A percentile compares a stretch with the other conserved stretches of the same genome.
phyloP scores from a whole-genome alignment of 2,113 vertebrate genomes.

The Talpa occidentalis region DNA sequence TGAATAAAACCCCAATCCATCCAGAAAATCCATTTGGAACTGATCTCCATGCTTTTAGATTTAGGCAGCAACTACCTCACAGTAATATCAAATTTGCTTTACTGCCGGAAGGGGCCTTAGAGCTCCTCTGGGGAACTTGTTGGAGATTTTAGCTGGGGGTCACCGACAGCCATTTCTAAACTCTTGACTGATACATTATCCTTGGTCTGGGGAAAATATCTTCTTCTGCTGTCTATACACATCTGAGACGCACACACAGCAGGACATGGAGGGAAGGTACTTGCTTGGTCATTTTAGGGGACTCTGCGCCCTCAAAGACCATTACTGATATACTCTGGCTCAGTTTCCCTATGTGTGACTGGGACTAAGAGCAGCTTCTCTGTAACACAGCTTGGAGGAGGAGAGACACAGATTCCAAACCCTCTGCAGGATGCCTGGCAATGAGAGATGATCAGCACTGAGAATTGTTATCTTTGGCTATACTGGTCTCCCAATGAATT shows the following conservation, averaged over 20 bases:
- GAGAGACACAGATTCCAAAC: fast-evolving
- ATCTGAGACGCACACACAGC: not conserved
- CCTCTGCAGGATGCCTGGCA: not conserved
- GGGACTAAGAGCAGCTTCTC: not conserved
- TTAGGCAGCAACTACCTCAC: not conserved
- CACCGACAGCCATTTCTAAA: conserved; percentile 9
- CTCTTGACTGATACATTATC: not conserved
- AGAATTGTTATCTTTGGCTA: fast-evolving
- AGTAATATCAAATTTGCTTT: not conserved
- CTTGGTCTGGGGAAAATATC: not conserved
- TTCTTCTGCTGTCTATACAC: not conserved
- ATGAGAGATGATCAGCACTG: fast-evolving
- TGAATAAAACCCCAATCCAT: conserved; percentile 66
- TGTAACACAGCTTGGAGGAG: not conserved
- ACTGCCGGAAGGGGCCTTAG: not conserved
- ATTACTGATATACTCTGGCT: not conserved
- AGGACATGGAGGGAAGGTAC: not conserved
- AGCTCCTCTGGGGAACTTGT: not conserved
- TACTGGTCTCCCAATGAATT: fast-evolving
- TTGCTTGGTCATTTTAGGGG: not conserved
- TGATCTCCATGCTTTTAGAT: not conserved
- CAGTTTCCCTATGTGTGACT: not conserved
- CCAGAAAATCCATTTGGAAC: conserved; percentile 48
- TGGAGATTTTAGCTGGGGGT: conserved; percentile 40
- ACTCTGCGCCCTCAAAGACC: fast-evolving